phyloP scores from a whole-genome alignment of 2,888 invertebrate genomes.

The Chironomus tentans region DNA sequence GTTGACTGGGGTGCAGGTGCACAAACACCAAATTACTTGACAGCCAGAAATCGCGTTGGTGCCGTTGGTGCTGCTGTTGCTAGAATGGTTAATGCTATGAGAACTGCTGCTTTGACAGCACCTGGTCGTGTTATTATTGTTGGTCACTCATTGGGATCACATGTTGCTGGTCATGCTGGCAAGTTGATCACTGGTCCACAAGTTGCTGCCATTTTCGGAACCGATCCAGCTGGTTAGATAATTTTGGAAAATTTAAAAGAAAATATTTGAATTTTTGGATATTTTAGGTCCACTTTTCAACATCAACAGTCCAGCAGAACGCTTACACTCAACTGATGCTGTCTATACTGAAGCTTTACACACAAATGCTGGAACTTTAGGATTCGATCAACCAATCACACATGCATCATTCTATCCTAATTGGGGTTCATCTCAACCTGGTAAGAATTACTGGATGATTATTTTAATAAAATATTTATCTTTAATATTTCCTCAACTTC shows the following conservation, averaged over 20 bases:
- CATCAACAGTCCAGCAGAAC: conserved; percentile 29
- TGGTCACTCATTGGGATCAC: conserved; percentile 51
- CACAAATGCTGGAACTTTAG: conserved; percentile 36
- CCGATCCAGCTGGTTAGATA: conserved; percentile 31
- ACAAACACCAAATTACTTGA: conserved; percentile 45
- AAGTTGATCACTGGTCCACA: conserved; percentile 47
- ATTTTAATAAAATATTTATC: no score
- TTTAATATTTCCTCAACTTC: no score
- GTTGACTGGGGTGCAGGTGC: conserved; percentile 24
- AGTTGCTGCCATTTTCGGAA: conserved; percentile 45
- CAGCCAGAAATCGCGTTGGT: conserved; percentile 43
- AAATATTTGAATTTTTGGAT: no score
- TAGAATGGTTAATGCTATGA: conserved; percentile 28
- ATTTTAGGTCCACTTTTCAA: conserved; percentile 31
- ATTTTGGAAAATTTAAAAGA: no score
- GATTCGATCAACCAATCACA: conserved; percentile 37
- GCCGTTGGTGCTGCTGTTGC: conserved; percentile 35
- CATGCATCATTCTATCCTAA: conserved; percentile 48
- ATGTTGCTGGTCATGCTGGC: conserved; percentile 49
- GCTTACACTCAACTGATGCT: conserved; percentile 35
- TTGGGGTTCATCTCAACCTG: conserved; percentile 49
- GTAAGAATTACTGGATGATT: no score
- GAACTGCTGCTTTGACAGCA: neutral
- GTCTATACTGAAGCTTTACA: conserved; percentile 38
- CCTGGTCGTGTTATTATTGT: conserved; percentile 30